Base-by-base conservation (phyloP, 2,797 vertebrate genomes). In the Limnodromus scolopaceus region DNA sequence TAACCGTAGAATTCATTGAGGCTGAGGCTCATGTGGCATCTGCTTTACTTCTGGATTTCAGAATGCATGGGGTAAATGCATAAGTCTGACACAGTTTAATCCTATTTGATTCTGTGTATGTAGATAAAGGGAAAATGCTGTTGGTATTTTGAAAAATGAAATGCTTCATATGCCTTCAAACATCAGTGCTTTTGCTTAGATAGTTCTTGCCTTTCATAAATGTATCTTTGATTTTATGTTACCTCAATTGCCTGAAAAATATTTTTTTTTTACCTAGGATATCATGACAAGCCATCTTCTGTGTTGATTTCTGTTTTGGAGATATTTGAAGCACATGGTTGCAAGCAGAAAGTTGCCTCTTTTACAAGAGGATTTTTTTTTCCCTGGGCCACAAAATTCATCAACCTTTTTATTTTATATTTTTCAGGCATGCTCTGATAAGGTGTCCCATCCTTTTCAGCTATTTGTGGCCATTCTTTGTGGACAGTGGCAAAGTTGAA, bases 241-340 rank as follows among this genome's bases (percentile, higher is more conserved):
- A 36, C 38, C 23, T 86, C 58, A n/a, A 6, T 76, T 90, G 38
- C 30, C 51, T 84, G 34, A 75, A 83, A 85, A 85, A 60, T 69
- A 55, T 3, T 16, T 63, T 74, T 61, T 71, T 24, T 46, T 13
- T 16, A 28, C 17, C 13, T 24, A 14, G 13, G 27, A 48, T 93
- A 88, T 76, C 38, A 69, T 45, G 69, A 81, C 45, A 92, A 81
- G 28, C 16, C 12, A 76, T 89, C 57, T 96, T 86, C 65, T 83
- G 17, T 81, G 36, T 58, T 90, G 77, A 77, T 71, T 95, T 97
- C 95, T 84, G 23, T 80, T 93, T 93, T 58, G 22, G 36, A 88
- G 39, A 48, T 68, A 74, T 77, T 78, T 11, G 5, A 89, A 89
- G 15, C 39, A 66, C 38, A 48, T 23, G 5, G n/a, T 64, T 88